Evolutionary conservation across 2,888 invertebrate genomes (phyloP).

Genomic region (Lepas anatifera): DNA sequence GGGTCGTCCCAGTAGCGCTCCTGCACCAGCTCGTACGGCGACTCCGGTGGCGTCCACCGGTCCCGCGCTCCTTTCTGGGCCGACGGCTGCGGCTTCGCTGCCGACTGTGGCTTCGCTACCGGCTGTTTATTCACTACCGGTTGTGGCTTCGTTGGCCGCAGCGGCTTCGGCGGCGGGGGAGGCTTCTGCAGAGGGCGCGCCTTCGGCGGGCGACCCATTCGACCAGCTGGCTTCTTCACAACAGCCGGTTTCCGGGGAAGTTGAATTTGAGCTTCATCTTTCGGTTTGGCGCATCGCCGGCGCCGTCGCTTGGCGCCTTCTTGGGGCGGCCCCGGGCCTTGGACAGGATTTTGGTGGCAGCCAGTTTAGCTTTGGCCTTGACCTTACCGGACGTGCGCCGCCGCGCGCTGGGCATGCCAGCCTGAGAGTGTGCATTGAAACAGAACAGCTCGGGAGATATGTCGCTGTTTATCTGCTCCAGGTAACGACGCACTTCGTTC

Average conservation of each 20-base stretch:
- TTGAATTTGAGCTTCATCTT: neutral
- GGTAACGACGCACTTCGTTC: constrained; percentile 20
- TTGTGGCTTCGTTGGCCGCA: neutral
- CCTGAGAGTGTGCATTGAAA: constrained; percentile 14
- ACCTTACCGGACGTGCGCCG: too few relatives aligned
- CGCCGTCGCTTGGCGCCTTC: neutral
- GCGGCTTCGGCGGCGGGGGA: neutral
- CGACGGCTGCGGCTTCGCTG: too few relatives aligned
- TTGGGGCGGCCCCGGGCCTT: neutral
- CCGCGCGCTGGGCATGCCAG: neutral
- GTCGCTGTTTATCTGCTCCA: constrained; percentile 18
- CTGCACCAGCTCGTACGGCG: constrained; percentile 52
- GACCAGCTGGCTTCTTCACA: too few relatives aligned
- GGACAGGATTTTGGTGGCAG: neutral
- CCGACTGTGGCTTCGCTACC: too few relatives aligned
- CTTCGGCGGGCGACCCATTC: neutral
- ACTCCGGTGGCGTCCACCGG: constrained; percentile 44
- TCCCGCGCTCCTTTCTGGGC: too few relatives aligned
- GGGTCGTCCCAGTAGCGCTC: constrained; percentile 52
- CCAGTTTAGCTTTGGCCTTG: neutral
- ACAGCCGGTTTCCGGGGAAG: too few relatives aligned
- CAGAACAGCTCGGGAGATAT: constrained; percentile 15
- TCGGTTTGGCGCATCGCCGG: neutral
- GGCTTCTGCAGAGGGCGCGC: neutral
- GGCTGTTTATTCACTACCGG: neutral